Conservation (phyloP, 2,888 invertebrate genomes). For the Amaurobius ferox region DNA sequence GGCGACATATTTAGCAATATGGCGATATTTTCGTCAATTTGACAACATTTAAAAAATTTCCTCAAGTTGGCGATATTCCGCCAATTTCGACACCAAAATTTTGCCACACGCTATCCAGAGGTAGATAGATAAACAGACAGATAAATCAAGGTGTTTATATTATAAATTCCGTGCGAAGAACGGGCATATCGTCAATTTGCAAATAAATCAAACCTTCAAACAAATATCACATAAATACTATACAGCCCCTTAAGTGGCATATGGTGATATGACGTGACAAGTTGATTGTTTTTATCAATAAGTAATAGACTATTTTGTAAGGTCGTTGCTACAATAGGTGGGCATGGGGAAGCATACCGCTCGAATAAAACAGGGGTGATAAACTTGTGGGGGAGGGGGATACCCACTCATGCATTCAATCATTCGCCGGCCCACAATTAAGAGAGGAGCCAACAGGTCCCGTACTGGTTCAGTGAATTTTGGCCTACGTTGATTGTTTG, state of each 20-base stretch:
- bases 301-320: conserved; percentile 62
- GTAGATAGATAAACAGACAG: no score
- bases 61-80: no score
- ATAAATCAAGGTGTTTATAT: no score
- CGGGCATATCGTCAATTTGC: no score
- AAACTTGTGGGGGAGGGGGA: not conserved
- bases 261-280: conserved; percentile 52
- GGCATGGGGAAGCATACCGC: not conserved
- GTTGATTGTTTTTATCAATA: conserved; percentile 67
- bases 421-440: not conserved
- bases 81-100: no score
- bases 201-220: no score
- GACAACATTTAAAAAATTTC: no score
- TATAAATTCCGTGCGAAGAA: no score
- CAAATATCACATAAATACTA: no score
- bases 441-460: not conserved
- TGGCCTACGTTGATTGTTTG: not conserved
- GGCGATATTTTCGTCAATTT: no score
- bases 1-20: no score
- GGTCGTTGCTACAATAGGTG: conserved; percentile 29
- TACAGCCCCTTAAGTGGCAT: not conserved
- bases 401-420: conserved; percentile 30
- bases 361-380: not conserved
- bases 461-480: not conserved
- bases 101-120: no score